phyloP scores from a whole-genome alignment of 2,113 vertebrate species.

The Etia nguti region DNA sequence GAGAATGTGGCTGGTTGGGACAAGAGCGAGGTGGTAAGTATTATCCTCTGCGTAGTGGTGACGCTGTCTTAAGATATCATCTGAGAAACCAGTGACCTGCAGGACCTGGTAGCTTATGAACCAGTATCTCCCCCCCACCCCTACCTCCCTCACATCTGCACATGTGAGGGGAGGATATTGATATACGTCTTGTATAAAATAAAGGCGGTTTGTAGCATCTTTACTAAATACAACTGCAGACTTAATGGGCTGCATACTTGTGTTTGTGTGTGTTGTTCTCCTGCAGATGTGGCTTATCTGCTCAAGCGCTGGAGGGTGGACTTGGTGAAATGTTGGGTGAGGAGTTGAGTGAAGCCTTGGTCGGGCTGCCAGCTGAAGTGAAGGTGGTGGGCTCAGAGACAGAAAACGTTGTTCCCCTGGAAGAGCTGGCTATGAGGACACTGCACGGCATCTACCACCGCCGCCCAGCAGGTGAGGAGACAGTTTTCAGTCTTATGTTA shows the following conservation, averaged over 20 bases:
- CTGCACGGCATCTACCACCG: slow-evolving; percentile 75
- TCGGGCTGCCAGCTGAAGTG: slow-evolving; percentile 88
- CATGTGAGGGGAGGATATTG: background rate
- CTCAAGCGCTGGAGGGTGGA: slow-evolving; percentile 72
- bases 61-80: background rate
- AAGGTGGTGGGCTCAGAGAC: slow-evolving; percentile 82
- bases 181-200: background rate
- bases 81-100: background rate
- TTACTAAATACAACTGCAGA: background rate
- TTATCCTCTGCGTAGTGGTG: background rate
- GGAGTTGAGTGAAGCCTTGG: slow-evolving; percentile 73
- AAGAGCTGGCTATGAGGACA: slow-evolving; percentile 86
- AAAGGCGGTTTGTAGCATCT: background rate
- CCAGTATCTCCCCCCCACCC: too few species aligned
- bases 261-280: background rate
- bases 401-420: slow-evolving; percentile 84
- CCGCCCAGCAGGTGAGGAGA: slow-evolving; percentile 72
- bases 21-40: background rate
- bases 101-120: background rate
- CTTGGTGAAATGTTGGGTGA: slow-evolving; percentile 77
- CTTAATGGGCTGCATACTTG: background rate
- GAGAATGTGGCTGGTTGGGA: background rate
- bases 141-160: background rate
- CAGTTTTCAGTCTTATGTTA: rapidly evolving
- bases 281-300: slow-evolving; percentile 85